Evolutionary conservation across 1,140 invertebrate genomes (phyloP).

Genomic region (Bombus confusus): DNA sequence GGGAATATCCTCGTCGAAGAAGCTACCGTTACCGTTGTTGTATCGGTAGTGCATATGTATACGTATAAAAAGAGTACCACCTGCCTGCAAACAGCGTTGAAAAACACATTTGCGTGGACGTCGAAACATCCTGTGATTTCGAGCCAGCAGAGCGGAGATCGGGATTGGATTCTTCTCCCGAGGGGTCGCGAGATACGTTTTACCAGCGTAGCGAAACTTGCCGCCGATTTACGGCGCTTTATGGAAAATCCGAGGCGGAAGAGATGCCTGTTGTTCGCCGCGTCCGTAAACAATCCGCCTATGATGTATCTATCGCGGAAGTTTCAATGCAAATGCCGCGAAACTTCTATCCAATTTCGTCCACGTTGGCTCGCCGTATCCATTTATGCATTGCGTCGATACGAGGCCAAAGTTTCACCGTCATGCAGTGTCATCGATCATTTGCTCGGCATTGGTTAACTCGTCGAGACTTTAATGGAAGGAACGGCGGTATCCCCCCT

Average conservation of each 20-base stretch:
- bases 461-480: constrained; percentile 16
- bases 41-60: too few species aligned
- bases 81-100: background rate
- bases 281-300: constrained; percentile 50
- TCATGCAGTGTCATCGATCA: constrained; percentile 30
- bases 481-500: background rate
- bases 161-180: constrained; percentile 29
- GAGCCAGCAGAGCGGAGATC: background rate
- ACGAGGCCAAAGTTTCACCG: background rate
- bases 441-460: constrained; percentile 19
- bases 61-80: background rate
- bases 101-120: background rate
- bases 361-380: background rate
- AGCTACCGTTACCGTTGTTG: too few species aligned
- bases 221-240: constrained; percentile 33
- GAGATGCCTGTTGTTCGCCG: background rate
- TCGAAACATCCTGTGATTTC: constrained; percentile 24
- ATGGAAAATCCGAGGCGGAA: constrained; percentile 8
- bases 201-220: constrained; percentile 3
- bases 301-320: constrained; percentile 53
- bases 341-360: constrained; percentile 57
- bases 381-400: constrained; percentile 26
- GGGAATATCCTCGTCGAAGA: too few species aligned
- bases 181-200: background rate
- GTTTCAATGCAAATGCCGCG: constrained; percentile 57